Conservation (phyloP, 2,888 invertebrate genomes). For the Notodonta ziczac region DNA sequence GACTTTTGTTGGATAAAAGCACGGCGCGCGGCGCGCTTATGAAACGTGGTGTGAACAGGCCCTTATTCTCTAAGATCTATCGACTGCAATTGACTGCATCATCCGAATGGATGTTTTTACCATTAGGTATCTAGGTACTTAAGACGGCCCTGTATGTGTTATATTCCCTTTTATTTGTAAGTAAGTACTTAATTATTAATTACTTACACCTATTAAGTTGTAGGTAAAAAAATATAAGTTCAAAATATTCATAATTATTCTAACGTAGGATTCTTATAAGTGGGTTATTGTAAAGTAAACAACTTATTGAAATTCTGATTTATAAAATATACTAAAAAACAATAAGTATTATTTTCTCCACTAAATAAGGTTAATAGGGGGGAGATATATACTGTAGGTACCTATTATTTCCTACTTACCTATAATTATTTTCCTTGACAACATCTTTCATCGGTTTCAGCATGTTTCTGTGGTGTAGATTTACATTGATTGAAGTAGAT, state of each 20-base stretch:
- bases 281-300: too few relatives aligned
- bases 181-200: neutral
- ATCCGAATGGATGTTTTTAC: too few relatives aligned
- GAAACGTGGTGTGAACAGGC: too few relatives aligned
- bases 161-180: neutral
- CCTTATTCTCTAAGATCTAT: too few relatives aligned
- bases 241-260: too few relatives aligned
- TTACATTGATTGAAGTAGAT: conserved; percentile 19
- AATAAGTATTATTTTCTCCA: too few relatives aligned
- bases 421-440: neutral
- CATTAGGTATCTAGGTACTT: neutral
- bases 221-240: too few relatives aligned
- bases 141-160: neutral
- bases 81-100: neutral
- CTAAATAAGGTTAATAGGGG: neutral
- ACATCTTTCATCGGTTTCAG: conserved; percentile 29
- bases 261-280: too few relatives aligned
- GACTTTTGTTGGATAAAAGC: too few relatives aligned
- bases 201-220: too few relatives aligned
- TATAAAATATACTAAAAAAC: neutral
- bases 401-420: neutral
- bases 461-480: conserved; percentile 58
- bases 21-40: too few relatives aligned
- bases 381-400: neutral
- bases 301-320: neutral